Conservation (phyloP, 2,113 vertebrate genomes). For the Zonotrichia leucophrys region DNA sequence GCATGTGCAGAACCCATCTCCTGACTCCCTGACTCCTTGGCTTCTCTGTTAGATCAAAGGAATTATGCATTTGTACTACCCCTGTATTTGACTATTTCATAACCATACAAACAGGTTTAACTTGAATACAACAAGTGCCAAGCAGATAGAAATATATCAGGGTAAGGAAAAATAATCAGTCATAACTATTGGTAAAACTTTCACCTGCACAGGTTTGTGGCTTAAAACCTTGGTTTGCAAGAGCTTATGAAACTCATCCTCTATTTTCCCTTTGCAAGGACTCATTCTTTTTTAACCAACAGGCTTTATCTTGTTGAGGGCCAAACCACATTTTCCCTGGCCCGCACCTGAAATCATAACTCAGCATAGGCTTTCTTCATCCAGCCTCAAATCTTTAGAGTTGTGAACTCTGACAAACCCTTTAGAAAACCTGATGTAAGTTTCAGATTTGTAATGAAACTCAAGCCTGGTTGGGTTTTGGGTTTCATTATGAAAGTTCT, state of each 20-base stretch:
- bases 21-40: neutral
- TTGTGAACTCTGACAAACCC: conserved; percentile 54
- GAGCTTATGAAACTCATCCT: neutral
- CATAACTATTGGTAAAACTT: neutral
- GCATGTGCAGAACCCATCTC: neutral
- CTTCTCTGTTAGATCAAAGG: neutral
- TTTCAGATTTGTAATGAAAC: conserved; percentile 65
- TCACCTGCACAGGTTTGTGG: neutral
- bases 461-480: conserved; percentile 44
- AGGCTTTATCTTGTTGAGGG: neutral
- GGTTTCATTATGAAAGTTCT: conserved; percentile 55
- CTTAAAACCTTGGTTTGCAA: neutral
- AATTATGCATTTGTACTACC: neutral
- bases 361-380: conserved; percentile 16
- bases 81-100: neutral
- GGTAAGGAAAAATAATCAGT: neutral
- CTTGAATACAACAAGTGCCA: neutral
- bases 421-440: conserved; percentile 44
- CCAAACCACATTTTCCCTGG: conserved; percentile 26
- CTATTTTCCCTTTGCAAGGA: neutral
- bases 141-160: neutral
- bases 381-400: conserved; percentile 14
- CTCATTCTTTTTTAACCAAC: neutral
- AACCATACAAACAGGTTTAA: neutral
- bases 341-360: conserved; percentile 43